phyloP scores from a whole-genome alignment of 2,888 invertebrate species.

The Troides helena region DNA sequence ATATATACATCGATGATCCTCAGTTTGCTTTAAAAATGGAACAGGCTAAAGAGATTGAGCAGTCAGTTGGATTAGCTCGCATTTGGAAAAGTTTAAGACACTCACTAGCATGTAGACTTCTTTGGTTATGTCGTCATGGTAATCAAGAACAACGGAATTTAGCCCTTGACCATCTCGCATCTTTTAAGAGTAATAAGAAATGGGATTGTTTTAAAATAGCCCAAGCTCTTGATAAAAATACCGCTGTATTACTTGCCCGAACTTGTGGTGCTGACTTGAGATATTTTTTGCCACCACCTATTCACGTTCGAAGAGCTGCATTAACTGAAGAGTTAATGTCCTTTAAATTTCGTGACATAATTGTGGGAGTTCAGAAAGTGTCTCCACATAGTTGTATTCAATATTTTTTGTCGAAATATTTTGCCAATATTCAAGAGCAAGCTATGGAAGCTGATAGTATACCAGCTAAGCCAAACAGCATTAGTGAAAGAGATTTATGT shows the following conservation, averaged over 20 bases:
- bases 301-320: constrained; percentile 67
- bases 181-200: constrained; percentile 83
- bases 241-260: constrained; percentile 89
- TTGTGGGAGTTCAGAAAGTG: constrained; percentile 49
- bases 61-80: constrained; percentile 56
- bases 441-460: constrained; percentile 63
- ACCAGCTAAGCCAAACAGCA: constrained; percentile 64
- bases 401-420: constrained; percentile 66
- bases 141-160: constrained; percentile 80
- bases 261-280: constrained; percentile 84
- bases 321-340: constrained; percentile 62
- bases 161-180: constrained; percentile 83
- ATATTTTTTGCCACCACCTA: constrained; percentile 87
- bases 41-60: constrained; percentile 47
- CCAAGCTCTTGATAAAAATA: constrained; percentile 87
- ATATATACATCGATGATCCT: constrained; percentile 74
- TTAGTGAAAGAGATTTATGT: constrained; percentile 65
- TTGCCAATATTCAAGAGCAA: constrained; percentile 66
- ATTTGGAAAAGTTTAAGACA: constrained; percentile 83
- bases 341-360: constrained; percentile 59
- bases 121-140: constrained; percentile 84
- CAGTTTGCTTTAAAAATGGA: constrained; percentile 57
- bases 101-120: constrained; percentile 83
- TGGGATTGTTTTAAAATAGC: constrained; percentile 88
- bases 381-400: constrained; percentile 64